These are phyloP conservation scores for Podocnemis expansa DNA, from an alignment of 2,113 vertebrate genomes.

Conservation along the genomic window DNA sequence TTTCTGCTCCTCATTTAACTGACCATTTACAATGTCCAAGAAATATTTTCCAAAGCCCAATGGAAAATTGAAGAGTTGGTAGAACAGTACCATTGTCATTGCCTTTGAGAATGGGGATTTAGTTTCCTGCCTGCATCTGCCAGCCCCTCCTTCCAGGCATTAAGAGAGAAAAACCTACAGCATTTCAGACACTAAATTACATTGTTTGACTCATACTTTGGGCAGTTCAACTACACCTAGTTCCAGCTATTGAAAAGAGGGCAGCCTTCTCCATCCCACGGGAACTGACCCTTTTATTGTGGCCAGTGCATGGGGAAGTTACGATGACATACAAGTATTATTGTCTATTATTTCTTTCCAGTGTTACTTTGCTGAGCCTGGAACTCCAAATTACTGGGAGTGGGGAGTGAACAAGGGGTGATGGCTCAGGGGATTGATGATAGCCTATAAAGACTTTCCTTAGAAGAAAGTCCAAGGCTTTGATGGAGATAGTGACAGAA, in stretches of 20 bases:
- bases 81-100: neutral
- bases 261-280: constrained; percentile 32
- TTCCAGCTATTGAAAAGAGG: constrained; percentile 71
- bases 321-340: neutral
- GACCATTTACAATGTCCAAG: neutral
- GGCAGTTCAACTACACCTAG: constrained; percentile 66
- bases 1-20: neutral
- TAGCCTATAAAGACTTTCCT: neutral
- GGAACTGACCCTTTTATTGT: constrained; percentile 62
- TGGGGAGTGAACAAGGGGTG: neutral
- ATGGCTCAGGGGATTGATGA: neutral
- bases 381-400: neutral
- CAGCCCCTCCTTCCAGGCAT: constrained; percentile 46
- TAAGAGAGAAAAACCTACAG: neutral
- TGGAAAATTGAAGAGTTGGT: constrained; percentile 3
- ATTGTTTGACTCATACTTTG: fast-evolving
- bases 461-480: neutral
- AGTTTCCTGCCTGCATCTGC: constrained; percentile 41
- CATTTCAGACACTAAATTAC: constrained; percentile 56
- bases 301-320: constrained; percentile 17
- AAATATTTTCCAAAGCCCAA: constrained; percentile 23
- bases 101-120: neutral
- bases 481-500: fast-evolving
- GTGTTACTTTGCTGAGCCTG: neutral
- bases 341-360: neutral